Base-by-base conservation (phyloP, 2,888 invertebrate genomes). In the Augiades crinisus region DNA sequence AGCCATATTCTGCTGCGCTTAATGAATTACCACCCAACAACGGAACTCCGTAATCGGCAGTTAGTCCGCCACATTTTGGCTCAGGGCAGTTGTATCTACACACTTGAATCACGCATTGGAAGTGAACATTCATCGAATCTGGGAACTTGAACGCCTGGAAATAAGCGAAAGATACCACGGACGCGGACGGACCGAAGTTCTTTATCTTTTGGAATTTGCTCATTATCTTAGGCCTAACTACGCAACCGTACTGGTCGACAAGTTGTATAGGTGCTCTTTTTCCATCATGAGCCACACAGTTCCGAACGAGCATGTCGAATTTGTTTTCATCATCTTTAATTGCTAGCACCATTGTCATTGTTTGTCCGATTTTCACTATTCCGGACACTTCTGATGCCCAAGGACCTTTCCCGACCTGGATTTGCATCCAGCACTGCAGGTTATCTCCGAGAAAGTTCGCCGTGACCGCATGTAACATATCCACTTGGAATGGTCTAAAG, bases 61-160 rank as follows among this genome's bases (percentile, higher is more conserved):
- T 91, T 21, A 93, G 87, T 56, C 93, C 94, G 56, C 93, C 94
- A 77, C 97, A 98, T 82, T 96, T 96, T 2, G 97, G 97, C 72
- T 97, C 97, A 1, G 97, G 97, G 65, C 97, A 98, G 75, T 97
- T 96, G 80, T 96, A 96, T 64, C 97, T 92, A 72, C 98, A 98
- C 2, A 98, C 97, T 90, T 98, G 98, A 64, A 98, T 98, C 34
- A 97, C 97, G 76, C 98, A 98, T 80, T 98, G 98, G 94, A 98
- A 98, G 91, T 97, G 97, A 2, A 98, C 98, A 77, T 98, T 97
- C 97, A 98, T 98, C 7, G 97, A 97, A 78, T 98, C 98, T 1
- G 98, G 98, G 93, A 98, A 98, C 83, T 98, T 98, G 90, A 98
- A 98, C 4, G 98, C 98, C 87, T 98, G 97, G 95, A 98, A 98